These are phyloP conservation scores for Drosophila robusta DNA, from an alignment of 2,888 invertebrate species.

Conservation along the genomic window DNA sequence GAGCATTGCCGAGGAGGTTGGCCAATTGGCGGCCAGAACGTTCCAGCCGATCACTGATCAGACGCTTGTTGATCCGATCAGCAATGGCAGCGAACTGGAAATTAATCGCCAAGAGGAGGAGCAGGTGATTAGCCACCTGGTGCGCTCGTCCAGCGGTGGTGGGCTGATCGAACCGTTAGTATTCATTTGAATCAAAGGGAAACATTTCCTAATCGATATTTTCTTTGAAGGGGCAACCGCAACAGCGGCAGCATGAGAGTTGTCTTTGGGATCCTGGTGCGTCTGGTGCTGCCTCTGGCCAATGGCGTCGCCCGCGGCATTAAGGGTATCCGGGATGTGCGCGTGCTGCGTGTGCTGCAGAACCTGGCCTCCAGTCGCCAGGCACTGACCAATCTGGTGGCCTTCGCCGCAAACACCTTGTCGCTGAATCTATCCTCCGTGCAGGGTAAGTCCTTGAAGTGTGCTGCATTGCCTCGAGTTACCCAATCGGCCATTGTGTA, in stretches of 20 bases:
- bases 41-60: neutral
- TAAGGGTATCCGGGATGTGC: constrained; percentile 83
- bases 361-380: constrained; percentile 82
- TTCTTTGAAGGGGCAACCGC: constrained; percentile 38
- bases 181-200: rapidly evolving
- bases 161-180: constrained; percentile 77
- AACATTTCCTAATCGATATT: neutral
- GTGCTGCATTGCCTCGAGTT: constrained; percentile 3
- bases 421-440: constrained; percentile 84
- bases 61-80: constrained; percentile 10
- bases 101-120: constrained; percentile 80
- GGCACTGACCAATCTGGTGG: constrained; percentile 82
- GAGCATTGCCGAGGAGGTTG: constrained; percentile 59
- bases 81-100: constrained; percentile 64
- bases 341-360: constrained; percentile 77
- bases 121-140: constrained; percentile 76
- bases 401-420: constrained; percentile 84
- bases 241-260: constrained; percentile 81
- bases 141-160: constrained; percentile 64
- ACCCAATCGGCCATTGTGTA: constrained; percentile 16
- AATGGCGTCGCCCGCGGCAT: constrained; percentile 83
- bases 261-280: constrained; percentile 82
- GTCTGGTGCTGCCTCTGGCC: constrained; percentile 83
- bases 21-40: constrained; percentile 13
- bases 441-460: constrained; percentile 79